Percentiles rank a stretch among this genome's conserved stretches.
Conservation (phyloP, 2,888 invertebrate genomes). For the Gerris lacustris region DNA sequence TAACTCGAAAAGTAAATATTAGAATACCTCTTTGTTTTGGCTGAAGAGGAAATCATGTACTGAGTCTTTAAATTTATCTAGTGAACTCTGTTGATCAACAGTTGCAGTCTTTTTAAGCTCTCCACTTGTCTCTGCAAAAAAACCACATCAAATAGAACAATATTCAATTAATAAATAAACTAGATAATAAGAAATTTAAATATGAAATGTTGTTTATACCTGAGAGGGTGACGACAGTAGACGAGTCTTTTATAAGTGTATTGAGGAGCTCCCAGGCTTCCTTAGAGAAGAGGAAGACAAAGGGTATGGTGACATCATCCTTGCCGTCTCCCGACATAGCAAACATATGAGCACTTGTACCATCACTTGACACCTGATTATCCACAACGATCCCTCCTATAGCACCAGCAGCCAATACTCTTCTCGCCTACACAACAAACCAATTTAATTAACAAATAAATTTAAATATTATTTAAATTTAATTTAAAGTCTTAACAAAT, state of each 20-base stretch:
- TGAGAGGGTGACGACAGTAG: slow-evolving; percentile 28
- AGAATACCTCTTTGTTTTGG: slow-evolving; percentile 11
- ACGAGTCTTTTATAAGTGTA: slow-evolving; percentile 28
- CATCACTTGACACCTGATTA: slow-evolving; percentile 39
- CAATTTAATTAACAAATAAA: too few species aligned
- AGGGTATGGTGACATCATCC: slow-evolving; percentile 74
- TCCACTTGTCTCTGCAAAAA: too few species aligned
- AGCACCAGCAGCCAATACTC: slow-evolving; percentile 60
- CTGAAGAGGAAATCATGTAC: slow-evolving; percentile 27
- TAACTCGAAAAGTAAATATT: too few species aligned
- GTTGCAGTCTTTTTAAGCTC: not conserved
- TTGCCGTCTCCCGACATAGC: slow-evolving; percentile 92
- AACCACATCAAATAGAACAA: too few species aligned
- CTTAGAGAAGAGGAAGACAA: slow-evolving; percentile 74
- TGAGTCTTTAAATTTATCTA: slow-evolving; percentile 26
- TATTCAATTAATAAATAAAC: not conserved
- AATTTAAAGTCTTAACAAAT: too few species aligned
- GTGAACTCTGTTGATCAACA: slow-evolving; percentile 13
- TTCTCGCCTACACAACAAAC: slow-evolving; percentile 38
- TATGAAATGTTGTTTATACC: slow-evolving; percentile 11
- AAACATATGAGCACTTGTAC: slow-evolving; percentile 70
- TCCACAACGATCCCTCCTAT: slow-evolving; percentile 74
- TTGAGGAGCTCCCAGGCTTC: slow-evolving; percentile 47
- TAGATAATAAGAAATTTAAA: not conserved
- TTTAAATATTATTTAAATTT: too few species aligned